Conservation (phyloP, 2,797 vertebrate genomes). For the Poeciliopsis infans region DNA sequence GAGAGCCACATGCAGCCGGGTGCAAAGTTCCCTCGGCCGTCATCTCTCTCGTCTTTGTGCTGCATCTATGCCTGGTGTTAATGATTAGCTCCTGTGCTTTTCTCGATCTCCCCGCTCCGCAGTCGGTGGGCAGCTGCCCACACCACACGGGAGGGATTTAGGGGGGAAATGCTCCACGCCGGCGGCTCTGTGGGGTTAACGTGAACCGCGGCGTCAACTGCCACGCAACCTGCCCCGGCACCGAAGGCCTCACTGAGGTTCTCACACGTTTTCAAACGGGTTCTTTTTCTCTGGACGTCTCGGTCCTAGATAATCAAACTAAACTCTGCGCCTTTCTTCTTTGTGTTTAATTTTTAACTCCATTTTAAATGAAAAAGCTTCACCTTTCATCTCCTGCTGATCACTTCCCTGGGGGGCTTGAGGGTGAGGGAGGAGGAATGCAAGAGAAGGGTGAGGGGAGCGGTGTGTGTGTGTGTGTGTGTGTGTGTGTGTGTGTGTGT, state of each 20-base stretch:
- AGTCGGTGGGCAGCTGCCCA: slow-evolving; percentile 39
- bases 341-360: slow-evolving; percentile 71
- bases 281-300: slow-evolving; percentile 5
- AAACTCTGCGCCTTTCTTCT: slow-evolving; percentile 13
- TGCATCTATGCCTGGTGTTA: slow-evolving; percentile 55
- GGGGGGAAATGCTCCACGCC: slow-evolving; percentile 15
- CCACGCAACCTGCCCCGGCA: background rate
- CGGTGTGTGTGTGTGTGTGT: slow-evolving; percentile 24
- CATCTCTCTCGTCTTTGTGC: slow-evolving; percentile 31
- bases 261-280: background rate
- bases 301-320: background rate
- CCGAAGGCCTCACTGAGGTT: background rate
- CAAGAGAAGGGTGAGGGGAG: slow-evolving; percentile 29
- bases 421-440: slow-evolving; percentile 44
- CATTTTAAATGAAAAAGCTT: slow-evolving; percentile 62
- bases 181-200: slow-evolving; percentile 29
- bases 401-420: slow-evolving; percentile 36
- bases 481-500: slow-evolving; percentile 24
- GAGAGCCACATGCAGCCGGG: slow-evolving; percentile 2
- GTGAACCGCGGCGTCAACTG: slow-evolving; percentile 29
- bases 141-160: slow-evolving; percentile 20
- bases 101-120: slow-evolving; percentile 20
- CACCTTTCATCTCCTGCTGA: slow-evolving; percentile 69
- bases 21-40: slow-evolving; percentile 37
- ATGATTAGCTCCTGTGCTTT: slow-evolving; percentile 64